Evolutionary conservation across 1,140 invertebrate species (phyloP).

Genomic region (Stratiolaelaps scimitus): DNA sequence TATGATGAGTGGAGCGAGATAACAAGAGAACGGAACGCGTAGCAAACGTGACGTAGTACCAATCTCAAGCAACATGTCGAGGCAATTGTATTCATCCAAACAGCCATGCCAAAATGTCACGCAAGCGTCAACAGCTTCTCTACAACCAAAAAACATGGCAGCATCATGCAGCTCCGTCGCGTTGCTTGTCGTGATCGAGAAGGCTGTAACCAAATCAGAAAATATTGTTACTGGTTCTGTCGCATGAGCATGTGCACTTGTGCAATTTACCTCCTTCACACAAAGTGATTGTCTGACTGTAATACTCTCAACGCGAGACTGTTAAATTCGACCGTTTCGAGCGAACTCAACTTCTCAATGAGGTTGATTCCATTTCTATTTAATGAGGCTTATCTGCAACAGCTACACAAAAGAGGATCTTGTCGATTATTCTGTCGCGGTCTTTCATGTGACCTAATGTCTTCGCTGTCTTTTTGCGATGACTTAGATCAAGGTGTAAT

Average conservation of each 20-base stretch:
- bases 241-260: no score
- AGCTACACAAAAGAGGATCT: no score
- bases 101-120: conserved; percentile 6
- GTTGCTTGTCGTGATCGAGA: background rate
- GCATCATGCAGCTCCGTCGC: background rate
- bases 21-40: background rate
- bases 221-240: no score
- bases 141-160: background rate
- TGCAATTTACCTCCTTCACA: no score
- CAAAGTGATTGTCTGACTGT: no score
- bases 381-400: no score
- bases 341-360: no score
- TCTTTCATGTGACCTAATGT: background rate
- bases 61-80: conserved; percentile 13
- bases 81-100: background rate
- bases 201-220: background rate
- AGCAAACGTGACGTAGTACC: background rate
- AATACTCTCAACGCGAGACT: no score
- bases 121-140: background rate
- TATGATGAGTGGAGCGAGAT: background rate
- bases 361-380: no score
- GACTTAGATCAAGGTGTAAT: background rate
- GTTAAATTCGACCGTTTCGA: no score
- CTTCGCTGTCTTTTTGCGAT: background rate
- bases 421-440: no score